These are phyloP conservation scores for Brachyalestes nurse DNA, from an alignment of 2,797 vertebrate species.

Conservation along the genomic window DNA sequence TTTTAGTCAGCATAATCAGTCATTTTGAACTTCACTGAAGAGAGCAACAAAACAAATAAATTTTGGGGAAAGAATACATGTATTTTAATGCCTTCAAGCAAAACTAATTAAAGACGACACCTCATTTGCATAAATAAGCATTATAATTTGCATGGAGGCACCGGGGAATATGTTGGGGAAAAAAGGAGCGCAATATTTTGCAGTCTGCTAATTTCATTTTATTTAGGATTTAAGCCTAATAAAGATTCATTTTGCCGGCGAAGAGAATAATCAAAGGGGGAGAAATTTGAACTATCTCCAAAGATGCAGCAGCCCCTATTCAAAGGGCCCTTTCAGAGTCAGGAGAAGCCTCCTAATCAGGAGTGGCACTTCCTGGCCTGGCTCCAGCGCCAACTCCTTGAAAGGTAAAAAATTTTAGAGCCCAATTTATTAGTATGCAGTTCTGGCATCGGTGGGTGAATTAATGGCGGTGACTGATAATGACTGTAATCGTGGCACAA, in stretches of 20 bases:
- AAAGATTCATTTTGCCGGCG: conserved; percentile 85
- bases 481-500: conserved; percentile 89
- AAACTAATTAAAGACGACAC: conserved; percentile 91
- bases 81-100: conserved; percentile 89
- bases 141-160: conserved; percentile 87
- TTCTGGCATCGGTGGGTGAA: conserved; percentile 83
- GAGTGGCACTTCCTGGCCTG: conserved; percentile 82
- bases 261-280: conserved; percentile 81
- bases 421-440: conserved; percentile 87
- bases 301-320: conserved; percentile 83
- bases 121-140: conserved; percentile 89
- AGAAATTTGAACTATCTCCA: conserved; percentile 85
- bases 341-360: conserved; percentile 83
- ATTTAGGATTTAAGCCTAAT: conserved; percentile 87
- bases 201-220: conserved; percentile 89
- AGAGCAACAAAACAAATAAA: conserved; percentile 87
- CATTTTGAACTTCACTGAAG: conserved; percentile 84
- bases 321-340: conserved; percentile 80
- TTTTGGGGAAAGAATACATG: conserved; percentile 88
- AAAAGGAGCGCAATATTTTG: conserved; percentile 88
- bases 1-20: conserved; percentile 82
- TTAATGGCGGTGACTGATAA: conserved; percentile 89
- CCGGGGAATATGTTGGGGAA: conserved; percentile 79
- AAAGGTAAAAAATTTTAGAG: conserved; percentile 85
- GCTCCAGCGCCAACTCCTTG: conserved; percentile 84